Conservation (phyloP, 2,113 vertebrate species). For the Aegithalos caudatus region DNA sequence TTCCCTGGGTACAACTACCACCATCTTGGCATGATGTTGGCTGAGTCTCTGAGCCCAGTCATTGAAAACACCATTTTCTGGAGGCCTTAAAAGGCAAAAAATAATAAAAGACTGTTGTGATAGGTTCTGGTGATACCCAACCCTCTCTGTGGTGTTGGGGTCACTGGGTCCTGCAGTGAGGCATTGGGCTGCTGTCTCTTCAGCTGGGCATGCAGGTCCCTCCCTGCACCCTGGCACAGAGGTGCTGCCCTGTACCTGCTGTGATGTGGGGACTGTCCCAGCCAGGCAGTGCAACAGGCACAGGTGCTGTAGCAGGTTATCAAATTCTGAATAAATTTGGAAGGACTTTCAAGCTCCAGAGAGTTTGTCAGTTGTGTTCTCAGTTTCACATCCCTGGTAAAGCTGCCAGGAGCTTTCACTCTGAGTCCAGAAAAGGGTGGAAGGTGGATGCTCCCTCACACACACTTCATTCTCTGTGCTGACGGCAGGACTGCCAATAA, state of each 20-base stretch:
- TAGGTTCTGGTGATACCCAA: not conserved
- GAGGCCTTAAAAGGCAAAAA: not conserved
- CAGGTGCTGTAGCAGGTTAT: not conserved
- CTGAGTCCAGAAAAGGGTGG: not conserved
- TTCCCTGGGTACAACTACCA: not conserved
- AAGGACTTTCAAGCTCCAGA: not conserved
- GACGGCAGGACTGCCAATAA: not conserved
- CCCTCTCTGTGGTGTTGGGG: not conserved
- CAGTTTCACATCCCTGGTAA: not conserved
- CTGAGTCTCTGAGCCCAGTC: not conserved
- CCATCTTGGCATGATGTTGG: not conserved
- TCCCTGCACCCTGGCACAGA: rapidly evolving
- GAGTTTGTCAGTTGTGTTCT: not conserved
- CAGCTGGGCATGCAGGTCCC: rapidly evolving
- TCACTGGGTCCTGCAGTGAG: not conserved
- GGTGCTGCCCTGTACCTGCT: not conserved
- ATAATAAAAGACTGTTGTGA: not conserved
- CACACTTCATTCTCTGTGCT: not conserved
- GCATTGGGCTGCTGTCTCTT: not conserved
- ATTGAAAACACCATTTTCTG: not conserved
- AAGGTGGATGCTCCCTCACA: not conserved
- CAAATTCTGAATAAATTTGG: not conserved
- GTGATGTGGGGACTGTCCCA: not conserved
- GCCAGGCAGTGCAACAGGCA: not conserved
- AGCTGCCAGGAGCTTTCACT: rapidly evolving